Percentiles rank a stretch among this genome's conserved stretches.
Conservation (phyloP, 2,113 vertebrate species). For the Synodontis membranacea region DNA sequence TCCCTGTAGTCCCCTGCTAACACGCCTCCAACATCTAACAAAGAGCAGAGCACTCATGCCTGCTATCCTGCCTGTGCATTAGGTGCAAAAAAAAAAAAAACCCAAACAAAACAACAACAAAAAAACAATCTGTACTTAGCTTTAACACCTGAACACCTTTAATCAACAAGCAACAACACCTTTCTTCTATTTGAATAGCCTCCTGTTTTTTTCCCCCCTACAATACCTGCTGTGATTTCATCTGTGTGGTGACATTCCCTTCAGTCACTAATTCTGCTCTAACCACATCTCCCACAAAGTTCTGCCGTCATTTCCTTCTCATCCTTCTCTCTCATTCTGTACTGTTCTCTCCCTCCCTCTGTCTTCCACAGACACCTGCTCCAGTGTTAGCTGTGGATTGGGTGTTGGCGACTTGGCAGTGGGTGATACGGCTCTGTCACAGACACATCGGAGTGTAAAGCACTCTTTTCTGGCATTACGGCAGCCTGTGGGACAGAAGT, state of each 20-base stretch:
- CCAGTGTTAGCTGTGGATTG: constrained; percentile 45
- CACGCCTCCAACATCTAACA: constrained; percentile 49
- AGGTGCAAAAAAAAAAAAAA: not conserved
- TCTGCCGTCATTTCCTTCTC: constrained; percentile 27
- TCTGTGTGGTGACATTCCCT: constrained; percentile 18
- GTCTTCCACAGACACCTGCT: constrained; percentile 55
- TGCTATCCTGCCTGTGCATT: constrained; percentile 38
- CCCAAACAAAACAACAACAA: not conserved
- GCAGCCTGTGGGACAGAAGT: not conserved
- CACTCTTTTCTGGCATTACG: not conserved
- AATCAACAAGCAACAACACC: constrained; percentile 12
- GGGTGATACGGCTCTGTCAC: not conserved
- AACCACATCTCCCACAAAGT: constrained; percentile 39
- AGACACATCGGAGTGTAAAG: not conserved
- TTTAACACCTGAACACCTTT: constrained; percentile 18
- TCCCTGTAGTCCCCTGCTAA: constrained; percentile 57
- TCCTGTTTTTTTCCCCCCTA: constrained; percentile 19
- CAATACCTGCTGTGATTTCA: constrained; percentile 18
- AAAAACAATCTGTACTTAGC: constrained; percentile 22
- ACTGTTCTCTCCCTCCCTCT: constrained; percentile 13
- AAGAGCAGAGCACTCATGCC: constrained; percentile 46
- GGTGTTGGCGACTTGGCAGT: constrained; percentile 46
- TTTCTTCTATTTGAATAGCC: constrained; percentile 26
- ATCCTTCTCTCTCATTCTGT: constrained; percentile 27
- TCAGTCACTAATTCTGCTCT: constrained; percentile 17